Evolutionary conservation across 2,888 invertebrate species (phyloP), one percentile per base, ranked within the genome.

Genomic region (Chaitophorus viminalis): DNA sequence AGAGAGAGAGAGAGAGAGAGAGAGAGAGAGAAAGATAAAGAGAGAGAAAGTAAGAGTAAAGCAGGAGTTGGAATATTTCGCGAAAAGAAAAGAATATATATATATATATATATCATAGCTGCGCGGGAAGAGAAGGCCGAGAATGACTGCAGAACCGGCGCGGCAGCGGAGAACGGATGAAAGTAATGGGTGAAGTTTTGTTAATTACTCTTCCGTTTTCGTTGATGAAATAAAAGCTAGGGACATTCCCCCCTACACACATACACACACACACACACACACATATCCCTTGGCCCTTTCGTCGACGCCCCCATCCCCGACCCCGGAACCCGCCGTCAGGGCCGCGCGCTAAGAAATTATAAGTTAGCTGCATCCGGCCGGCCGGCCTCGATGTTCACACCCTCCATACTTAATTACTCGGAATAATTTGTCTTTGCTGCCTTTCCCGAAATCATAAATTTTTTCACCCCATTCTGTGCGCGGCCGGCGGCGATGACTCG

Each of bases 341-440:
- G 39, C 68, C 17, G 81, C 74, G n/a, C 74, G 81, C 72, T 81
- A 75, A 87, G 87, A 87, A 87, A 87, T 87, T 87, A 87, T 87
- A 87, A 87, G 87, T 87, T 87, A 81, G 87, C 87, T 65, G 79
- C 81, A 81, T 87, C 87, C 87, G 86, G 86, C 54, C 86, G 86
- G 54, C 78, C 72, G 81, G 79, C 81, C 52, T 74, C 72, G 39
- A n/a, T 52, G 87, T 81, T 87, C 87, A 87, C 89, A 85, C 84
- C 89, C 88, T 86, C 89, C 81, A 82, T 89, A 89, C 84, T 89
- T 89, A 89, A 89, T 89, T 89, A 89, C 89, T 88, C 89, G 89
- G 89, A 89, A 89, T 89, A 88, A 89, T 88, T 89, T 89, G 88
- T 88, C 88, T 85, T 88, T 85, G 88, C 89, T 85, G 88, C 89